phyloP scores from a whole-genome alignment of 1,140 invertebrate species.

The Caligus rogercresseyi region DNA sequence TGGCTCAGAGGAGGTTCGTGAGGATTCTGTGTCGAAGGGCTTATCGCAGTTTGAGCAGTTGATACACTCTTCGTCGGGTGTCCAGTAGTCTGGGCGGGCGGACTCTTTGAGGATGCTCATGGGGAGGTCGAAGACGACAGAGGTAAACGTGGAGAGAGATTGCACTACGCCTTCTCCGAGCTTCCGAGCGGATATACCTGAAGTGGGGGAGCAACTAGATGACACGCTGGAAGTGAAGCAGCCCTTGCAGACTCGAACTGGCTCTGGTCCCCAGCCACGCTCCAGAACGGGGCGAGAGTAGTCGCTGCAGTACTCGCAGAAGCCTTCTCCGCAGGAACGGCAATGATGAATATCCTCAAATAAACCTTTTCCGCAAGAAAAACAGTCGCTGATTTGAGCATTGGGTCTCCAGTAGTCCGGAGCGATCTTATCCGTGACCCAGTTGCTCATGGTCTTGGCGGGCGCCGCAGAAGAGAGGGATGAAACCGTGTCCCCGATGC shows the following conservation, averaged over 20 bases:
- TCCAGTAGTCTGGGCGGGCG: conserved; percentile 59
- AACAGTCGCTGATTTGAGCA: conserved; percentile 44
- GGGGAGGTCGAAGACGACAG: not conserved
- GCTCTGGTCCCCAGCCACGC: conserved; percentile 40
- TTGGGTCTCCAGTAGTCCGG: conserved; percentile 66
- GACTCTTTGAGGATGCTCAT: conserved; percentile 46
- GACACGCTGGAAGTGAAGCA: conserved; percentile 47
- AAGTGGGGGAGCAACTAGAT: conserved; percentile 59
- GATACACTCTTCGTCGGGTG: conserved; percentile 48
- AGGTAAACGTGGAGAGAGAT: conserved; percentile 3
- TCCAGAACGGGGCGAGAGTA: conserved; percentile 41
- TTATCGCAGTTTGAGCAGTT: conserved; percentile 45
- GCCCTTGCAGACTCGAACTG: conserved; percentile 47
- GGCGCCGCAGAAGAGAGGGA: conserved; percentile 47
- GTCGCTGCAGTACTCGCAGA: conserved; percentile 45
- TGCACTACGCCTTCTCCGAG: conserved; percentile 1
- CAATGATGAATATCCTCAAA: conserved; percentile 62
- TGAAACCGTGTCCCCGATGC: conserved; percentile 47
- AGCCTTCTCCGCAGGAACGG: conserved; percentile 52
- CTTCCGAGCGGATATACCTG: conserved; percentile 28
- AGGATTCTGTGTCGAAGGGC: conserved; percentile 32
- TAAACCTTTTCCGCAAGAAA: conserved; percentile 35
- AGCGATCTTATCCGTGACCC: conserved; percentile 56
- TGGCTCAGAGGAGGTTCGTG: conserved; percentile 28
- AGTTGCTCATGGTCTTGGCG: conserved; percentile 45